Conservation (phyloP, 1,140 invertebrate species). For the Drosophila quadrilineata region DNA sequence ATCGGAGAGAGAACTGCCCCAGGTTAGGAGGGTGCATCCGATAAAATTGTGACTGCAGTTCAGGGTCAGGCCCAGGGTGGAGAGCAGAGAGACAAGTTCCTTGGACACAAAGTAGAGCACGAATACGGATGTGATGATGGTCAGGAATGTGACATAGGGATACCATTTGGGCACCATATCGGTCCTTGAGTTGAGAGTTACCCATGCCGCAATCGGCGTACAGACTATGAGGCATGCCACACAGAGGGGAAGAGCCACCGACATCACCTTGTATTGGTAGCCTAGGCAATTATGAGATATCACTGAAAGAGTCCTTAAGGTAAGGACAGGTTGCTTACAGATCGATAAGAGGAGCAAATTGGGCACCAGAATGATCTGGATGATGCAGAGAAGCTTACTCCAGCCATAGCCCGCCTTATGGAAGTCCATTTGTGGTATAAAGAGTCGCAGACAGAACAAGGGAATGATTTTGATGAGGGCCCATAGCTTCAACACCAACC, state of each 20-base stretch:
- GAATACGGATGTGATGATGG: neutral
- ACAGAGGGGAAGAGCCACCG: no score
- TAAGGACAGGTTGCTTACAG: no score
- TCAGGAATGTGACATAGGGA: neutral
- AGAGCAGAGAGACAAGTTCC: slow-evolving; percentile 11
- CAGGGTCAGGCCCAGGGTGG: slow-evolving; percentile 22
- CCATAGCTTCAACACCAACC: slow-evolving; percentile 19
- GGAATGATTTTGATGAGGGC: slow-evolving; percentile 14
- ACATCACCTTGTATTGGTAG: no score
- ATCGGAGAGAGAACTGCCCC: slow-evolving; percentile 20
- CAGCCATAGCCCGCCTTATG: neutral
- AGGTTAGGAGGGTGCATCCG: slow-evolving; percentile 30
- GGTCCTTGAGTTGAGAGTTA: slow-evolving; percentile 5
- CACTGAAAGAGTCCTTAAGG: no score
- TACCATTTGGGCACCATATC: slow-evolving; percentile 22
- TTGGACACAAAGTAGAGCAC: neutral
- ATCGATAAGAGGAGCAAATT: neutral
- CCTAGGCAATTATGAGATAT: no score
- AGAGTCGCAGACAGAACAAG: neutral
- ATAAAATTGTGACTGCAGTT: slow-evolving; percentile 25
- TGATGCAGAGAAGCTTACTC: slow-evolving; percentile 20
- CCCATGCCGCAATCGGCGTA: no score
- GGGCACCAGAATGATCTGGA: slow-evolving; percentile 16
- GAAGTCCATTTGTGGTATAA: slow-evolving; percentile 17
- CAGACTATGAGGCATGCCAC: no score